Base-by-base conservation (phyloP, 2,113 vertebrate genomes). In the Microtus ochrogaster region DNA sequence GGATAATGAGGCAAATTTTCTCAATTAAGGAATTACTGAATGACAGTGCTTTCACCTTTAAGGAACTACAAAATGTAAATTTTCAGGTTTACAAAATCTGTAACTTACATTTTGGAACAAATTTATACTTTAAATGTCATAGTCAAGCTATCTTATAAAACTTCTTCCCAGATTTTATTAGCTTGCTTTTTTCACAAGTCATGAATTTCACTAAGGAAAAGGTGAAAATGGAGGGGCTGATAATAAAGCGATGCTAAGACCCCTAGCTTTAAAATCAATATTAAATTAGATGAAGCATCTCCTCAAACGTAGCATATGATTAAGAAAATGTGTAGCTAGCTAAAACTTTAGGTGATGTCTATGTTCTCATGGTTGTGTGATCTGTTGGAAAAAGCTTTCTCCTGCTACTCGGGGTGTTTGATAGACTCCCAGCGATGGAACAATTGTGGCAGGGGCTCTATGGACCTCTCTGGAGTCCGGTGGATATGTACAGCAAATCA, bases 31-130 rank as follows among this genome's bases (percentile, higher is more conserved):
- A 81, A 39, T 79, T 0, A 4, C 41, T 86, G 0, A 70, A 77
- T 78, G 66, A 4, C 21, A 73, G 7, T 39, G 9, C 16, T 55
- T 79, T 22, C 11, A 82, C 5, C 47, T 95, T 63, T 82, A 89
- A 94, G 70, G 82, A 91, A 96, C 68, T 63, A 77, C 3, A 94
- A 95, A 91, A 91, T 92, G 17, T 81, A 49, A 93, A 55, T 85
- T 68, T 92, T 90, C 66, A 58, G 19, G 89, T 86, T 92, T 84
- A 77, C 0, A 85, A 97, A 85, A 44, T 47, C 22, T 85, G 36
- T 91, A 76, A 30, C 47, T 92, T 85, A 12, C 30, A 65, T 77
- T 52, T n/a, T 61, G 36, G 84, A 88, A 95, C 14, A 92, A 77
- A 91, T 70, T 61, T 76, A 24, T 89, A 88, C 12, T 58, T 47